phyloP scores from a whole-genome alignment of 2,113 vertebrate species.

The Rhinolophus ferrumequinum region DNA sequence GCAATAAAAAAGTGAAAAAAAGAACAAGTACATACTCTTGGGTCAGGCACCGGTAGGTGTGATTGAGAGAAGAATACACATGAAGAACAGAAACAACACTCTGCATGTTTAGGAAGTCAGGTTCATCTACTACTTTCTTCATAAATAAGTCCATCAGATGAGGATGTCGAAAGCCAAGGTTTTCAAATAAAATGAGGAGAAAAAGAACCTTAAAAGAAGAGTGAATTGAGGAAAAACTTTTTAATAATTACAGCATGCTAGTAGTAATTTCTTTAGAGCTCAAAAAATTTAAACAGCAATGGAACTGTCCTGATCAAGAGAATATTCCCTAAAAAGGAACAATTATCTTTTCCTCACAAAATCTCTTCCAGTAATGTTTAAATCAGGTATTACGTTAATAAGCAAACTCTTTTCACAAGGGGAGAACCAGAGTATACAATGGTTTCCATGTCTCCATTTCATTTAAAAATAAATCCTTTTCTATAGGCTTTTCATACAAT shows the following conservation, averaged over 20 bases:
- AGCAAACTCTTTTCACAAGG: slow-evolving; percentile 28
- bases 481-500: background rate
- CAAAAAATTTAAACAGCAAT: slow-evolving; percentile 2
- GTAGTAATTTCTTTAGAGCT: background rate
- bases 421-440: background rate
- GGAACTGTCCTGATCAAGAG: background rate
- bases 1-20: background rate
- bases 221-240: background rate
- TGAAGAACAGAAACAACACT: slow-evolving; percentile 86
- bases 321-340: slow-evolving; percentile 28
- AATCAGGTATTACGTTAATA: slow-evolving; percentile 24
- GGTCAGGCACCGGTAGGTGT: slow-evolving; percentile 79
- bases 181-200: slow-evolving; percentile 87
- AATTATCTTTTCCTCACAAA: slow-evolving; percentile 14
- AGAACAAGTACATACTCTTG: slow-evolving; percentile 85
- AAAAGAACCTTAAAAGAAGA: slow-evolving; percentile 86
- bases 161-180: slow-evolving; percentile 85
- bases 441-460: background rate
- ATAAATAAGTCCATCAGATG: slow-evolving; percentile 88
- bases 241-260: background rate
- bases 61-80: slow-evolving; percentile 90
- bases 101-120: slow-evolving; percentile 84
- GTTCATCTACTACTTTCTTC: slow-evolving; percentile 85
- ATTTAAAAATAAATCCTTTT: slow-evolving; percentile 48
- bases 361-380: background rate